phyloP scores from a whole-genome alignment of 1,140 invertebrate genomes.

The Drosophila sp. region DNA sequence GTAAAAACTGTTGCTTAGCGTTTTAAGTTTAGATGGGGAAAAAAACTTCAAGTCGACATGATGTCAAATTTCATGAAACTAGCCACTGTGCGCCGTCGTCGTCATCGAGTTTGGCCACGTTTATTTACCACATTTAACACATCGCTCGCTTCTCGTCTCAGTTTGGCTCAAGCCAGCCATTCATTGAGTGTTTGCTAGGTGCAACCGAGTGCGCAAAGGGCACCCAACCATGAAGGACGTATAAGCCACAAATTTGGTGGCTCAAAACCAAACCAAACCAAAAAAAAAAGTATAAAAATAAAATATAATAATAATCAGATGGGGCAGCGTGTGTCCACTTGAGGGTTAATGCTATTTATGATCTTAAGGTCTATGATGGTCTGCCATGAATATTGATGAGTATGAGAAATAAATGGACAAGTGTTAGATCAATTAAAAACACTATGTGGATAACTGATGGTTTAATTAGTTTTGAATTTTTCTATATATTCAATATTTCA shows the following conservation, averaged over 20 bases:
- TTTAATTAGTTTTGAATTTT: too few species aligned
- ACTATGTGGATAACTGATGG: not conserved
- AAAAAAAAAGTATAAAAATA: conserved; percentile 25
- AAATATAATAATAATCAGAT: conserved; percentile 1
- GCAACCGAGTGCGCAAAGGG: conserved; percentile 46
- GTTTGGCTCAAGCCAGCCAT: not conserved
- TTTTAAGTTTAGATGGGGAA: too few species aligned
- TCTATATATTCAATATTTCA: too few species aligned
- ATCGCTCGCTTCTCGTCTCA: conserved; percentile 35
- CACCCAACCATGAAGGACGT: conserved; percentile 64
- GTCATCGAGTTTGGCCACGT: conserved; percentile 41
- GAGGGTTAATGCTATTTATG: not conserved
- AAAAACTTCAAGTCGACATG: too few species aligned
- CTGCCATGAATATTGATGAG: not conserved
- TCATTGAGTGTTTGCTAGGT: conserved; percentile 10
- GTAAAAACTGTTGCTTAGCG: too few species aligned
- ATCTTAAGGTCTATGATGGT: not conserved
- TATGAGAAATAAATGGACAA: not conserved
- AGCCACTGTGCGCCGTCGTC: not conserved
- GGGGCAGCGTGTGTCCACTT: not conserved
- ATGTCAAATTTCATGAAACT: too few species aligned
- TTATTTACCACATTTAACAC: conserved; percentile 75
- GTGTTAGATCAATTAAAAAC: not conserved
- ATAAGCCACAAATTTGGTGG: conserved; percentile 63
- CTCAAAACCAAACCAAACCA: conserved; percentile 43